These are phyloP conservation scores for Lucinisca nassula DNA, from an alignment of 2,888 invertebrate genomes.

Conservation along the genomic window DNA sequence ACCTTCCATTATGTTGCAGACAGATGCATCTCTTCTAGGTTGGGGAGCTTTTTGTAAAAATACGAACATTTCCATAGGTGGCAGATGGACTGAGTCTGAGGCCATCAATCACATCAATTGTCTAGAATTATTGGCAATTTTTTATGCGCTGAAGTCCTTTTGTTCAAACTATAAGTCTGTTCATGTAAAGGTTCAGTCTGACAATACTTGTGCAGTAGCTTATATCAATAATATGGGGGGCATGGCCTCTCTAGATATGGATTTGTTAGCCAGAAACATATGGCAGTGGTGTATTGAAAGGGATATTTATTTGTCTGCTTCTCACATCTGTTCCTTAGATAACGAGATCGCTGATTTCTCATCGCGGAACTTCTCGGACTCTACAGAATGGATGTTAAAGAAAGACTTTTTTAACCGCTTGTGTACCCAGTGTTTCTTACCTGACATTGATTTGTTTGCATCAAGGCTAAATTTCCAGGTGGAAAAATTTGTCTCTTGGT, in stretches of 20 bases:
- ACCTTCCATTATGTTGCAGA: constrained; percentile 25
- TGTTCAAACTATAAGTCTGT: not conserved
- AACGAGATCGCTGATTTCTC: constrained; percentile 46
- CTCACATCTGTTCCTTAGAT: constrained; percentile 17
- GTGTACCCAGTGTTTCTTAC: constrained; percentile 31
- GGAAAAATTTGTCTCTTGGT: constrained; percentile 40
- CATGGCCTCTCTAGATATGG: constrained; percentile 12
- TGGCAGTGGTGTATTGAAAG: constrained; percentile 50
- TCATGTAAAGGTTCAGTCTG: constrained; percentile 37
- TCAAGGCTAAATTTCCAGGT: constrained; percentile 48
- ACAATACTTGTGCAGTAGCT: constrained; percentile 46
- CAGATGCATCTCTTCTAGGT: constrained; percentile 38
- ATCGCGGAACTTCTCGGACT: constrained; percentile 49
- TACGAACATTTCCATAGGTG: constrained; percentile 1
- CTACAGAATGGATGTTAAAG: constrained; percentile 52
- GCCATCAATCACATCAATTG: constrained; percentile 36
- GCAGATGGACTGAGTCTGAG: constrained; percentile 36
- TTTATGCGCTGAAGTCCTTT: constrained; percentile 26
- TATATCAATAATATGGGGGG: constrained; percentile 52
- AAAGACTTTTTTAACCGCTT: constrained; percentile 29
- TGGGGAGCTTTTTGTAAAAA: constrained; percentile 28
- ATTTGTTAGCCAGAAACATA: constrained; percentile 28
- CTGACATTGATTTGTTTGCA: constrained; percentile 59
- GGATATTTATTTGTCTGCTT: constrained; percentile 44
- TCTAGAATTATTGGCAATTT: constrained; percentile 47